Evolutionary conservation across 1,140 invertebrate genomes (phyloP), one percentile per base, ranked within the genome.

Genomic region (Xylocopa sonorina): DNA sequence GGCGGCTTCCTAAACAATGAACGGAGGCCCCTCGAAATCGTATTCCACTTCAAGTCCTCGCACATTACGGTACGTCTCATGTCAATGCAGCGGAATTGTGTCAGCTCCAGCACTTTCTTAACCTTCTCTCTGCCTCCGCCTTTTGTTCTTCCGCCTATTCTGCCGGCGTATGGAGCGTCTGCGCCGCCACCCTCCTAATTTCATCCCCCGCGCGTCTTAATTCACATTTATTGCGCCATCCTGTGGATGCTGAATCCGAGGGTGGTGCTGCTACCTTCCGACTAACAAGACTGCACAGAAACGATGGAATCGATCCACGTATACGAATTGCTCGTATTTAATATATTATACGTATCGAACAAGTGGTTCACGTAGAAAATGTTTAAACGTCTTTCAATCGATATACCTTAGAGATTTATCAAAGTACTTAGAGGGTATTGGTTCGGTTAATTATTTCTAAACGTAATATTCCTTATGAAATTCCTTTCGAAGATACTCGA

Each of bases 41-140:
- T 77, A 83, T 86, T 87, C 78, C 77, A 63, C 76, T 85, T 68
- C 69, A 81, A 81, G 82, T 86, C 77, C n/a, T 78, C 68, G 82
- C 66, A 57, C 71, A 73, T 81, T 83, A 81, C 81, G 82, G 71
- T 60, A 73, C 76, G 81, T 78, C 84, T 75, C 81, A 60, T 77
- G 79, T 75, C 83, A 77, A 88, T 84, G 81, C 78, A 53, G 53
- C 60, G 57, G 78, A 82, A 85, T 88, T 80, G 83, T 78, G 79
- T 78, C 80, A 84, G 80, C 74, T 83, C 69, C 67, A 83, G 66
- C 80, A 83, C 82, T 83, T 80, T 86, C 72, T 67, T 81, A 74
- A 67, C 73, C 73, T 87, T 73, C 82, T 68, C 74, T 64, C 55
- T 24, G 60, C 77, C 76, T 50, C 38, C 63, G 48, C 68, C 77